Base-by-base conservation (phyloP, 1,140 invertebrate species). In the Whitmania pigra region DNA sequence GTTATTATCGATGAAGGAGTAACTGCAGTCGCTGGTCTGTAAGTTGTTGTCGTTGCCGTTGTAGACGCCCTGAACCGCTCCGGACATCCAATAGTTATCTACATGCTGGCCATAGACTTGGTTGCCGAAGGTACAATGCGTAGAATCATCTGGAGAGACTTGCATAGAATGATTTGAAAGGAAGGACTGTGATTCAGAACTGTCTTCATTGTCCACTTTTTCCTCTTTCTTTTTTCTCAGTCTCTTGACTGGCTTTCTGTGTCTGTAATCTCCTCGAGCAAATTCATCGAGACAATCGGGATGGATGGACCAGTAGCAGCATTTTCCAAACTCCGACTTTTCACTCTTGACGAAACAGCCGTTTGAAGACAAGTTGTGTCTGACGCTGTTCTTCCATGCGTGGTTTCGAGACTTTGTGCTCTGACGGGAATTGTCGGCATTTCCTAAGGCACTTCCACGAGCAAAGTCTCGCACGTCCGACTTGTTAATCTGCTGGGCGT, bases 341-440 rank as follows among this genome's bases (percentile, higher is more conserved):
- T 93, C 93, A 0, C 91, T 90, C 80, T 98, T 98, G 7, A 97
- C 88, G 80, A 98, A 98, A 78, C 94, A 98, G 78, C 97, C 94
- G 83, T 98, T 97, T 0, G 97, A 83, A 0, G 92, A 95, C 0
- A 98, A 80, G 82, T 98, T 98, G 66, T 69, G 67, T 9, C 67
- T 7, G 22, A 69, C 36, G 20, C 67, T 69, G 17, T 69, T 69
- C 25, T 69, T 69, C 67, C 67, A 69, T 6, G 57, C 22, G 29
- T 25, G 57, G 22, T 22, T 22, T 63, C 15, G 22, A 31, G 57
- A 13, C 15, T 63, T 63, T 13, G 43, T 15, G 9, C 9, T 17
- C 43, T 49, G 43, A 11, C 43, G 43, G 11, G 43, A 49, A 49
- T 49, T 4, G 13, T 49, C 43, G 43, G 43, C 43, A 63, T 63